Conservation (phyloP, 2,113 vertebrate genomes). For the Gyps fulvus region DNA sequence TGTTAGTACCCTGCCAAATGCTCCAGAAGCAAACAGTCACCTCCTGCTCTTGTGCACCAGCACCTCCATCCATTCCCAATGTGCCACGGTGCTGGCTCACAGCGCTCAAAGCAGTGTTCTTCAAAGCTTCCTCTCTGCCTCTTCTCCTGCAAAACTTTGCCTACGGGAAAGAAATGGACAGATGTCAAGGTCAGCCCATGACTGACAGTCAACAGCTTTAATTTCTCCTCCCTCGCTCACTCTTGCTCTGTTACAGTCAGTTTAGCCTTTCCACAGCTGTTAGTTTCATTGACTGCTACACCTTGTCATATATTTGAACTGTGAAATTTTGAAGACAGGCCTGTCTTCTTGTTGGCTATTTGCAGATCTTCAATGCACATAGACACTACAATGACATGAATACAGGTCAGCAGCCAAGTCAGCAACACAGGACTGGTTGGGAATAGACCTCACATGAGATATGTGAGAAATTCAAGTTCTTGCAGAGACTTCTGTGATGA, state of each 20-base stretch:
- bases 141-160: not conserved
- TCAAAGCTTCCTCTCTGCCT: not conserved
- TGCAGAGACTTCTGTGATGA: not conserved
- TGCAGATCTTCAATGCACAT: not conserved
- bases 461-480: not conserved
- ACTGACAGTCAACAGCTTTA: not conserved
- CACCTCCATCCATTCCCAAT: not conserved
- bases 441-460: not conserved
- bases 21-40: not conserved
- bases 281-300: not conserved
- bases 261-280: not conserved
- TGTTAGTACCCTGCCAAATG: not conserved
- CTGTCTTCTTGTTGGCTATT: not conserved
- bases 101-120: not conserved
- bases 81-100: accelerated
- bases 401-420: not conserved
- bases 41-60: not conserved
- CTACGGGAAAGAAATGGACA: not conserved
- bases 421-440: not conserved
- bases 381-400: not conserved
- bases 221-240: not conserved
- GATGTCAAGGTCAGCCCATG: not conserved
- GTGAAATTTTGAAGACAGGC: not conserved
- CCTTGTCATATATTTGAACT: not conserved
- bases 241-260: not conserved